Percentiles rank a stretch among this genome's conserved stretches.
Conservation (phyloP, 1,140 invertebrate species). For the Drosophila tsacasi region DNA sequence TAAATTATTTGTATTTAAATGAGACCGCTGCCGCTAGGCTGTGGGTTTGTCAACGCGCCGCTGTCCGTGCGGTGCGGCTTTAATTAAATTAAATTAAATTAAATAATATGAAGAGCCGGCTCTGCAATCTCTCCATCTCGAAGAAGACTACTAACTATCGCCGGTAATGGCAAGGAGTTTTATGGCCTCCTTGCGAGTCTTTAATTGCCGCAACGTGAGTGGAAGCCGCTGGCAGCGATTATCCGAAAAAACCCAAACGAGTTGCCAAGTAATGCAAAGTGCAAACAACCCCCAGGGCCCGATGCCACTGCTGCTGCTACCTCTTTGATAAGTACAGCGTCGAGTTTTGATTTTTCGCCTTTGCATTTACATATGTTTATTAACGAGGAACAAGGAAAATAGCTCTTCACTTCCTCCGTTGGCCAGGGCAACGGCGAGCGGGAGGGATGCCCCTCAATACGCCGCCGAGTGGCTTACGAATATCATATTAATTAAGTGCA, state of each 20-base stretch:
- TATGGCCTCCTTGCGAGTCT: constrained; percentile 23
- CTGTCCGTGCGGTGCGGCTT: constrained; percentile 23
- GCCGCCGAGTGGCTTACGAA: constrained; percentile 53
- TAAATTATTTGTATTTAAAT: constrained; percentile 65
- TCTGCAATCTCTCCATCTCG: constrained; percentile 3
- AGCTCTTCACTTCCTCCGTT: constrained; percentile 22
- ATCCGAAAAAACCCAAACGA: constrained; percentile 30
- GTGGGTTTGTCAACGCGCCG: constrained; percentile 49
- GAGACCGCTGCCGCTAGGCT: constrained; percentile 46
- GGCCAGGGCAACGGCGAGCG: constrained; percentile 42
- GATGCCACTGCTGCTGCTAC: constrained; percentile 1
- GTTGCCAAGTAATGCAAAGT: constrained; percentile 3
- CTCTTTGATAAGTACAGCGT: constrained; percentile 31
- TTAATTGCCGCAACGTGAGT: constrained; percentile 76
- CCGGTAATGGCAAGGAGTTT: constrained; percentile 31
- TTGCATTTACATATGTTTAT: constrained; percentile 80
- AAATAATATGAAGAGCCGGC: constrained; percentile 24
- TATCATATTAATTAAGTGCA: constrained; percentile 64
- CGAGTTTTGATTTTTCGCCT: constrained; percentile 75
- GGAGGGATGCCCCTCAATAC: constrained; percentile 18
- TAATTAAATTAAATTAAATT: constrained; percentile 54
- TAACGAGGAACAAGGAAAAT: constrained; percentile 63
- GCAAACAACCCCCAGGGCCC: constrained; percentile 18
- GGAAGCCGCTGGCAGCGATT: constrained; percentile 51
- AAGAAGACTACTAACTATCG: constrained; percentile 39